Evolutionary conservation across 2,888 invertebrate species (phyloP), one percentile per base, ranked within the genome.

Genomic region (Marronus borbonicus): DNA sequence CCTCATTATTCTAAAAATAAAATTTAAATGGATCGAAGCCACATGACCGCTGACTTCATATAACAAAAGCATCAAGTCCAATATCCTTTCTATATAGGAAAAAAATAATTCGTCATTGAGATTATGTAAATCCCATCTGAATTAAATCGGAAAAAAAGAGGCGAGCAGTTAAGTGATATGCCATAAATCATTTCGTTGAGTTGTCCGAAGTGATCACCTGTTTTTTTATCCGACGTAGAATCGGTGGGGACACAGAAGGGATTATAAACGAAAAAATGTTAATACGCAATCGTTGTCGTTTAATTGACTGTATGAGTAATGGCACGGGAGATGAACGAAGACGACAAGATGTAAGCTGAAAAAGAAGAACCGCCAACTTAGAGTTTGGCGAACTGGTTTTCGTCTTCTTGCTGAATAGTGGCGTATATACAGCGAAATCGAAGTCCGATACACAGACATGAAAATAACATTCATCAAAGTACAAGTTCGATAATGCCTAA

Each of bases 71-170:
- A 10, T 7, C 44, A 12, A 44, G 44, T 44, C 12, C 44, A 44
- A 44, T 44, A 44, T 44, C 2, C 2, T 44, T 44, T 44, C 44
- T 44, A 12, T 44, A 12, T 44, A 12, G 2, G 44, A 44, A 44
- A 44, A 39, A 44, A 44, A 44, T 8, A 44, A 17, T 58, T 20
- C 20, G 55, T 20, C 55, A 58, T 58, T 58, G 55, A 58, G n/a
- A 58, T 58, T 58, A 58, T 58, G 55, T 58, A 58, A 58, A 58
- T 58, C 55, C 55, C 3, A 58, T 10, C 55, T 58, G 55, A 58
- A 58, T 58, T 58, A 58, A 58, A 17, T 20, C 55, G 17, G 55
- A 17, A 58, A 58, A 58, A 58, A 58, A 17, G 55, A 58, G 55
- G 55, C 55, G 55, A 20, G 55, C 20, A 58, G 10, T 7, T 20